Percentiles rank a stretch among this genome's conserved stretches.
Evolutionary conservation across 2,113 vertebrate genomes (phyloP).

Genomic region (Tetrax tetrax): DNA sequence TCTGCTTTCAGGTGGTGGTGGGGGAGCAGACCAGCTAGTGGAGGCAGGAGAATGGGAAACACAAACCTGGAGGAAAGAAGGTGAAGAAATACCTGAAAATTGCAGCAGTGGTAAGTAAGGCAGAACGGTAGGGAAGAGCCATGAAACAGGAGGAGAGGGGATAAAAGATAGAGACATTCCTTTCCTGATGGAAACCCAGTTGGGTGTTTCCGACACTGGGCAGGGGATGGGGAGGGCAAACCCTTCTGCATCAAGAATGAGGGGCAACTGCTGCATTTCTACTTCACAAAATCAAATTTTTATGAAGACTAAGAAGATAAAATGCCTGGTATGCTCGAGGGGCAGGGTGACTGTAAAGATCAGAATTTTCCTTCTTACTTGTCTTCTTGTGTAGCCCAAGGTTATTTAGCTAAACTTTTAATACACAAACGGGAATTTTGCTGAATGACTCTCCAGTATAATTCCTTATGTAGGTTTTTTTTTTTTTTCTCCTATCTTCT

Average conservation of each 20-base stretch:
- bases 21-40: not conserved
- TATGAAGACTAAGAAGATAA: not conserved
- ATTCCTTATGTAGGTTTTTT: not conserved
- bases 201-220: fast-evolving
- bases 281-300: not conserved
- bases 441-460: not conserved
- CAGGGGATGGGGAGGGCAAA: not conserved
- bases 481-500: not conserved
- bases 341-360: not conserved
- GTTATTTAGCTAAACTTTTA: not conserved
- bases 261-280: not conserved
- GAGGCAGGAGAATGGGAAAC: not conserved
- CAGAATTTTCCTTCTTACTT: not conserved
- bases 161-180: not conserved
- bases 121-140: not conserved
- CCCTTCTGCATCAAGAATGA: not conserved
- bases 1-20: not conserved
- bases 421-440: not conserved
- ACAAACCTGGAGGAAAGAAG: not conserved
- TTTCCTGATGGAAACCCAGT: not conserved
- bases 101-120: not conserved
- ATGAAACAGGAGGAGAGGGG: not conserved
- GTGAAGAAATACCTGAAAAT: not conserved
- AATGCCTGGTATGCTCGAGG: not conserved
- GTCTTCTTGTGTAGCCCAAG: not conserved